Conservation (phyloP, 2,888 invertebrate genomes). For the Drosophila niveifrons region DNA sequence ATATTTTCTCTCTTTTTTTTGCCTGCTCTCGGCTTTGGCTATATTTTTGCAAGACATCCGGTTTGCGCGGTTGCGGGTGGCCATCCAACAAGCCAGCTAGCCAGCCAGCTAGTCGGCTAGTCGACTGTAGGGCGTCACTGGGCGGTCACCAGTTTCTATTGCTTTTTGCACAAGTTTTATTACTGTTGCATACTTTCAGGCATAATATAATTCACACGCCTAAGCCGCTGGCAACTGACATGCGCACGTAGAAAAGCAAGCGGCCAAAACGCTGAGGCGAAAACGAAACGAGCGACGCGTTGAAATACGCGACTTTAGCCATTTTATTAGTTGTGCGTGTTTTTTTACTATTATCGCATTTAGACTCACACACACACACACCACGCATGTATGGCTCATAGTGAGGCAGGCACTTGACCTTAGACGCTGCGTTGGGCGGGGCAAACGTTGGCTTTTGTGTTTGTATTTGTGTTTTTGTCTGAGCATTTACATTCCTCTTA, state of each 20-base stretch:
- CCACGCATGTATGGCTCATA: slow-evolving; percentile 1
- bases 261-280: slow-evolving; percentile 17
- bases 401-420: slow-evolving; percentile 64
- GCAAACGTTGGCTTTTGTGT: slow-evolving; percentile 47
- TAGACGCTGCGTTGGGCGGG: slow-evolving; percentile 39
- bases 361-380: slow-evolving; percentile 24
- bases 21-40: slow-evolving; percentile 22
- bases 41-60: slow-evolving; percentile 53
- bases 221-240: slow-evolving; percentile 77
- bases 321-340: slow-evolving; percentile 80
- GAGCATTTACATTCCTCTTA: slow-evolving; percentile 72
- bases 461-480: slow-evolving; percentile 43
- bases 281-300: slow-evolving; percentile 44
- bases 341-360: slow-evolving; percentile 76
- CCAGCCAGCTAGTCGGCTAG: neutral
- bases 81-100: neutral
- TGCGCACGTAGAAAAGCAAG: slow-evolving; percentile 68
- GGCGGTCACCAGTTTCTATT: slow-evolving; percentile 42
- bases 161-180: slow-evolving; percentile 70
- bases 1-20: neutral
- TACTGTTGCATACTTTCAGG: slow-evolving; percentile 75
- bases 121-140: slow-evolving; percentile 16
- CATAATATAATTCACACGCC: slow-evolving; percentile 79
- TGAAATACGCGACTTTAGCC: slow-evolving; percentile 73
- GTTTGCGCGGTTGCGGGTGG: slow-evolving; percentile 29